A percentile compares a stretch with the other conserved stretches of the same genome.
phyloP scores from a whole-genome alignment of 2,888 invertebrate genomes.

The Leptinotarsa rubiginosa region DNA sequence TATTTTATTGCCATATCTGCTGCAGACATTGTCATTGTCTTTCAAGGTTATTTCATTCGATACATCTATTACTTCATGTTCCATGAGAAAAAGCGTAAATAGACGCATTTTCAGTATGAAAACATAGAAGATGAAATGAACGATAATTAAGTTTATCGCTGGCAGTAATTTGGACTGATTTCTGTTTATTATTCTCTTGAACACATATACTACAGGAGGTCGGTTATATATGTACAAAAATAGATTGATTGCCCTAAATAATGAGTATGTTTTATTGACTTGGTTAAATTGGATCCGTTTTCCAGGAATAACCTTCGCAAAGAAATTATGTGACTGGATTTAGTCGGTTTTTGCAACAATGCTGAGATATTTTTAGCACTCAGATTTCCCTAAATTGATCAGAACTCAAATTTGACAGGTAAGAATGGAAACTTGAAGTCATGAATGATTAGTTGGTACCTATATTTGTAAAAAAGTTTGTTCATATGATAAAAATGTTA shows the following conservation, averaged over 20 bases:
- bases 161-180: conserved; percentile 15
- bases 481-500: too few species aligned
- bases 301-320: conserved; percentile 9
- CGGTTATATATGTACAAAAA: conserved; percentile 9
- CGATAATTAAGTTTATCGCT: conserved; percentile 12
- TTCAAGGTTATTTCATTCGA: background rate
- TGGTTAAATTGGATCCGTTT: background rate
- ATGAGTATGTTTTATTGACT: conserved; percentile 10
- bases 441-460: too few species aligned
- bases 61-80: conserved; percentile 1
- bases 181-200: conserved; percentile 18
- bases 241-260: conserved; percentile 14
- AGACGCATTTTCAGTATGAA: conserved; percentile 5
- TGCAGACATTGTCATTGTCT: background rate
- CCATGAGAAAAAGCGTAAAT: background rate
- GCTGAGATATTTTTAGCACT: background rate
- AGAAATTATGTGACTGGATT: background rate
- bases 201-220: conserved; percentile 14
- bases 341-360: too few species aligned
- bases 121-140: conserved; percentile 12
- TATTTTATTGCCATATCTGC: too few species aligned
- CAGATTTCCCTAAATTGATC: background rate
- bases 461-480: too few species aligned
- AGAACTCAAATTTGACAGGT: too few species aligned
- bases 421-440: too few species aligned